Percentiles rank a stretch among this genome's conserved stretches.
Conservation (phyloP, 1,140 invertebrate species). For the Catajapyx aquilonaris region DNA sequence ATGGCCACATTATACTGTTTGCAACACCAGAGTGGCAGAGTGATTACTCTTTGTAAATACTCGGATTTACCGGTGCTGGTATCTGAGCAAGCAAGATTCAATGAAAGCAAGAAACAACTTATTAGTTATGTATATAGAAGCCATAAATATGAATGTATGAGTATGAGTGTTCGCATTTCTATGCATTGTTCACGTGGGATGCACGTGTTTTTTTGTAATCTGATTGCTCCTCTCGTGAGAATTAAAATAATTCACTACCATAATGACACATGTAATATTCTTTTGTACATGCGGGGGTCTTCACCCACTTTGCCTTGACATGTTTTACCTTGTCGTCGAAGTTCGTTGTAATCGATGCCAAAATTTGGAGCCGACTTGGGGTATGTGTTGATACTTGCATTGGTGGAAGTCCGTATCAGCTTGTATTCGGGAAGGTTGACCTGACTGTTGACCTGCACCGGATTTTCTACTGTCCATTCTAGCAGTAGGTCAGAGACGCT, state of each 20-base stretch:
- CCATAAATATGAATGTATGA: no score
- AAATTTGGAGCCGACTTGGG: no score
- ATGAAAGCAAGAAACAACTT: no score
- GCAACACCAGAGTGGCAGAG: no score
- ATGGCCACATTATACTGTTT: no score
- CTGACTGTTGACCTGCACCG: slow-evolving; percentile 48
- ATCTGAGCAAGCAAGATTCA: no score
- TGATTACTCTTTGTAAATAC: no score
- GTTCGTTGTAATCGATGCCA: no score
- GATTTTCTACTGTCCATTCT: slow-evolving; percentile 47
- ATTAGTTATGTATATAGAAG: no score
- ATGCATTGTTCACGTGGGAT: no score
- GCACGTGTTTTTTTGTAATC: background rate
- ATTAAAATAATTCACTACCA: slow-evolving; percentile 6
- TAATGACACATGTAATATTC: slow-evolving; percentile 28
- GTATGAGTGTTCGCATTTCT: no score
- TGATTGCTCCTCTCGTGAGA: background rate
- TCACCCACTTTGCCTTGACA: slow-evolving; percentile 12
- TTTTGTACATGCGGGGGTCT: slow-evolving; percentile 22
- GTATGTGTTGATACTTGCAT: slow-evolving; percentile 16
- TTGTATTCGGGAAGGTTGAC: slow-evolving; percentile 65
- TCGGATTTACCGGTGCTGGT: no score
- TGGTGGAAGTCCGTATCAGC: slow-evolving; percentile 42
- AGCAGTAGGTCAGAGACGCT: slow-evolving; percentile 48
- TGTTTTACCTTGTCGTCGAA: background rate